A percentile compares a stretch with the other conserved stretches of the same genome.
These are phyloP conservation scores for Drosophila mimetica DNA, from an alignment of 2,888 invertebrate species.

Conservation along the genomic window DNA sequence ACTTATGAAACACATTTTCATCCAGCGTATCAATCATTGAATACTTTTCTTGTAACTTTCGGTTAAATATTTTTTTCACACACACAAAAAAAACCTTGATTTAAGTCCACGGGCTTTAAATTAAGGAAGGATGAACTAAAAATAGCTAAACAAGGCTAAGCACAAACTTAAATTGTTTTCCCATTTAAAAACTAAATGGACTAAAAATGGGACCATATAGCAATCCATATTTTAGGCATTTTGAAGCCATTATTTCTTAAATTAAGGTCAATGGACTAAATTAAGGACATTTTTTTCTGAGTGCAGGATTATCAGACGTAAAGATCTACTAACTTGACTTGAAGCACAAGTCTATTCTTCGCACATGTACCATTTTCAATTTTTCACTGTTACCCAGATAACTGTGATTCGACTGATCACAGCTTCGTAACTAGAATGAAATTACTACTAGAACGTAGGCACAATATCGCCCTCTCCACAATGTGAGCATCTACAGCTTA, in stretches of 20 bases:
- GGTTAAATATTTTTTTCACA: neutral
- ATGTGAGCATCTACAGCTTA: slow-evolving; percentile 8
- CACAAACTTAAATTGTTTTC: too few relatives aligned
- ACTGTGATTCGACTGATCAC: slow-evolving; percentile 65
- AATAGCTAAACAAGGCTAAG: too few relatives aligned
- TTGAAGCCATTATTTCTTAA: too few relatives aligned
- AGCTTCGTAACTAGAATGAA: slow-evolving; percentile 73
- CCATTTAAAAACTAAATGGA: too few relatives aligned
- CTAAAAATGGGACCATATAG: too few relatives aligned
- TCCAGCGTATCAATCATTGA: neutral
- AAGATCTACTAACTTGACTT: neutral
- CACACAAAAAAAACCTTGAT: too few relatives aligned
- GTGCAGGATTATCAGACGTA: neutral
- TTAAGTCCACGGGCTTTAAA: too few relatives aligned
- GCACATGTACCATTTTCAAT: slow-evolving; percentile 73
- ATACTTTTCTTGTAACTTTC: neutral
- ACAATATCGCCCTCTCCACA: slow-evolving; percentile 47
- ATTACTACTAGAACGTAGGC: slow-evolving; percentile 62
- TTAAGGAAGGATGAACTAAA: too few relatives aligned
- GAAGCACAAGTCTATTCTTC: neutral
- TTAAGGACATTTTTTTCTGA: too few relatives aligned
- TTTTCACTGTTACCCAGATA: slow-evolving; percentile 78
- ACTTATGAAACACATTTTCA: neutral
- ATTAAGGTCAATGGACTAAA: too few relatives aligned
- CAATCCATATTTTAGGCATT: too few relatives aligned